These are phyloP conservation scores for Leucophenga maculata DNA, from an alignment of 2,888 invertebrate genomes.

Conservation along the genomic window DNA sequence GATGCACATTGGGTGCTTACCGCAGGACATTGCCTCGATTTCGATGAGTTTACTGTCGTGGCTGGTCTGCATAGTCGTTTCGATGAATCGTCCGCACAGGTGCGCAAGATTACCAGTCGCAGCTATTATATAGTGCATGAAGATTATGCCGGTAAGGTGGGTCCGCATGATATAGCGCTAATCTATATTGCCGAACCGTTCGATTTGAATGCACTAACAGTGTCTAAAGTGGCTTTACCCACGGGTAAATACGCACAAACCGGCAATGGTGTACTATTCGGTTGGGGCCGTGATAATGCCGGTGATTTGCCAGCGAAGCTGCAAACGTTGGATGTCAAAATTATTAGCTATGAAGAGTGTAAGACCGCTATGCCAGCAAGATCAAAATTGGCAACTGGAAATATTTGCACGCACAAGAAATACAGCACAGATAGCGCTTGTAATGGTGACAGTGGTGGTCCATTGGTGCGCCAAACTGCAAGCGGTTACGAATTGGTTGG, in stretches of 20 bases:
- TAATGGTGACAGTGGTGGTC: conserved; percentile 70
- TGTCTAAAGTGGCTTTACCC: conserved; percentile 49
- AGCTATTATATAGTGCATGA: conserved; percentile 60
- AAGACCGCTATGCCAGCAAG: conserved; percentile 44
- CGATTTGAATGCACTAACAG: conserved; percentile 52
- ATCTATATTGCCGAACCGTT: conserved; percentile 62
- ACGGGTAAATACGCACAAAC: conserved; percentile 43
- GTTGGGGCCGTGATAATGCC: conserved; percentile 65
- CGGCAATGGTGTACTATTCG: conserved; percentile 48
- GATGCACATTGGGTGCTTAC: conserved; percentile 66
- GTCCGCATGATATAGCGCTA: conserved; percentile 75
- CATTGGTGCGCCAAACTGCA: conserved; percentile 48
- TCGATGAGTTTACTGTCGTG: conserved; percentile 53
- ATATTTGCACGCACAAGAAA: conserved; percentile 59
- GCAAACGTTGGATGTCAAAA: conserved; percentile 57
- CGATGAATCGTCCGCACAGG: conserved; percentile 50
- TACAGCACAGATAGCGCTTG: conserved; percentile 71
- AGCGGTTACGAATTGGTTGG: conserved; percentile 63
- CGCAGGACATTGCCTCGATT: conserved; percentile 66
- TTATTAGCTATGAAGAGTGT: conserved; percentile 52
- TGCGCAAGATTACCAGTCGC: conserved; percentile 46
- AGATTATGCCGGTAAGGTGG: conserved; percentile 66
- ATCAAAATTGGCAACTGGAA: conserved; percentile 45
- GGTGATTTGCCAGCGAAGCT: conserved; percentile 53
- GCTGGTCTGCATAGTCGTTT: conserved; percentile 69